Evolutionary conservation across 2,797 vertebrate genomes (phyloP).

Genomic region (Anabacerthia variegaticeps): DNA sequence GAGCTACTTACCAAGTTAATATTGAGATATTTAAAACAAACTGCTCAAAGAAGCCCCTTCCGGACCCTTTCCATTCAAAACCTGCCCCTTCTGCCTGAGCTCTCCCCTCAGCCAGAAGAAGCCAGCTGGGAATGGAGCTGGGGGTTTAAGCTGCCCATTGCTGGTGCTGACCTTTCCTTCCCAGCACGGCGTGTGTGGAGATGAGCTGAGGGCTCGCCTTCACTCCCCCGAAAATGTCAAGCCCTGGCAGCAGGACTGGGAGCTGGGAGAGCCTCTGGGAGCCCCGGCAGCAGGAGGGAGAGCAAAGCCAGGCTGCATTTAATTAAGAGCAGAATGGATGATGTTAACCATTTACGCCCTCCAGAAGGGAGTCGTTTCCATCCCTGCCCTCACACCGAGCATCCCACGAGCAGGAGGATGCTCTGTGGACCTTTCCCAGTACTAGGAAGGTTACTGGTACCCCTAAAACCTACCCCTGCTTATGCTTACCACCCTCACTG

Average conservation of each 20-base stretch:
- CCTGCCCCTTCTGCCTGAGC: neutral
- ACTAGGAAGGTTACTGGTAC: neutral
- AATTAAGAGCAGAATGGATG: neutral
- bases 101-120: neutral
- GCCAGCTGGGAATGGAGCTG: neutral
- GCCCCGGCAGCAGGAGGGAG: neutral
- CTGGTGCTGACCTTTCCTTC: conserved; percentile 35
- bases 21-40: neutral
- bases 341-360: neutral
- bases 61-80: neutral
- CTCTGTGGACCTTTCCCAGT: neutral
- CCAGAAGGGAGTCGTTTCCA: neutral
- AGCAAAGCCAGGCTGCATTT: conserved; percentile 9
- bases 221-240: conserved; percentile 34
- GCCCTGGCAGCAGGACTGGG: neutral
- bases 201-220: neutral
- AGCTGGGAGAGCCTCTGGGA: neutral
- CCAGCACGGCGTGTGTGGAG: neutral
- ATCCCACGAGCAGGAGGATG: neutral
- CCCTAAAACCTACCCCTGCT: neutral
- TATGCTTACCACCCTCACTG: neutral
- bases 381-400: neutral
- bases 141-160: neutral
- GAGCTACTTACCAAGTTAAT: neutral
- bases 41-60: neutral